Percentiles rank a stretch among this genome's conserved stretches.
These are phyloP conservation scores for Eulemur rubriventer DNA, from an alignment of 2,797 vertebrate genomes.

Conservation along the genomic window DNA sequence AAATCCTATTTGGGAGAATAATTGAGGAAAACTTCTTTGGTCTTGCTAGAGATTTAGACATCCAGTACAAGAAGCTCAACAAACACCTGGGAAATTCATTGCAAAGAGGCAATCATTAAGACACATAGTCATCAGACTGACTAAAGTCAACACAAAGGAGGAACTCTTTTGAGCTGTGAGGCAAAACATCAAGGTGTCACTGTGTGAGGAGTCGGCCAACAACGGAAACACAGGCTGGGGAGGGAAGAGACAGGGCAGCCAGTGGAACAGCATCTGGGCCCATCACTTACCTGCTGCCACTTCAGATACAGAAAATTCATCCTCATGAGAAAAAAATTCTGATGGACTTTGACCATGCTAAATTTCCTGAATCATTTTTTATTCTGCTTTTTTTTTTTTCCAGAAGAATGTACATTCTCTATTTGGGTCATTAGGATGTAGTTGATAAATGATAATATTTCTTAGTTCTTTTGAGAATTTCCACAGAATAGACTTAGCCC, in stretches of 20 bases:
- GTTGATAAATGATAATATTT: not conserved
- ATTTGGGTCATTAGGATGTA: not conserved
- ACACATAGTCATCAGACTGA: too few relatives aligned
- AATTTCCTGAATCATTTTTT: not conserved
- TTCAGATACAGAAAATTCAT: not conserved
- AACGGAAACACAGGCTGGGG: not conserved
- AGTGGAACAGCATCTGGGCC: rapidly evolving
- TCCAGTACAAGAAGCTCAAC: too few relatives aligned
- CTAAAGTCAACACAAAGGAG: too few relatives aligned
- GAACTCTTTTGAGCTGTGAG: too few relatives aligned
- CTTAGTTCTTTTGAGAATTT: conserved; percentile 36
- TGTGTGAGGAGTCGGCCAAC: not conserved
- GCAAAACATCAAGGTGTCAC: not conserved
- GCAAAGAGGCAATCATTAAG: too few relatives aligned
- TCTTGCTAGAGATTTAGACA: too few relatives aligned
- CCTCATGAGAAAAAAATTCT: not conserved
- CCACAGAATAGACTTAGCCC: not conserved
- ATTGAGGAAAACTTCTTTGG: too few relatives aligned
- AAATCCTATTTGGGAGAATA: too few relatives aligned
- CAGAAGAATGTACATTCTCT: not conserved
- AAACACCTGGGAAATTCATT: too few relatives aligned
- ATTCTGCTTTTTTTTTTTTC: not conserved
- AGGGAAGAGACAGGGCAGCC: not conserved
- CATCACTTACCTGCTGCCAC: not conserved
- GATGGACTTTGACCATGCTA: not conserved